Evolutionary conservation across 2,113 vertebrate species (phyloP).

Genomic region (Semicossyphus pulcher): DNA sequence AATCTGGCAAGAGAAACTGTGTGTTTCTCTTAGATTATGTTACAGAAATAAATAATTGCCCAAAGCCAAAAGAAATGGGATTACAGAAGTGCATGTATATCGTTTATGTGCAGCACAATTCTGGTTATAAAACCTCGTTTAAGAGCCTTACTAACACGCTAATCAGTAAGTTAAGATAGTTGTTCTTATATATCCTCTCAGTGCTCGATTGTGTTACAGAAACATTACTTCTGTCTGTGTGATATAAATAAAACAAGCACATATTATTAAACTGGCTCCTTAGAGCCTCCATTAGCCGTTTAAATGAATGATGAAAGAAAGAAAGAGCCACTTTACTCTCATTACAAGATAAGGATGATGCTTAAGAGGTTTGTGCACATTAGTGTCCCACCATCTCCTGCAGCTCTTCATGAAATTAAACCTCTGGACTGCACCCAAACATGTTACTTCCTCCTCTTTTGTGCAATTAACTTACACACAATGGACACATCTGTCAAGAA

Average conservation of each 20-base stretch:
- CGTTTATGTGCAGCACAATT: no score
- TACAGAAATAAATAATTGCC: no score
- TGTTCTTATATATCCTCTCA: no score
- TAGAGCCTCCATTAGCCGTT: neutral
- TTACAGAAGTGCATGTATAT: no score
- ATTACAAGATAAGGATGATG: constrained; percentile 1
- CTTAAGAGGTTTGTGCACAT: constrained; percentile 3
- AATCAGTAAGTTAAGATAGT: no score
- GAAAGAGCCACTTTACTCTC: constrained; percentile 13
- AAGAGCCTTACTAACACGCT: no score
- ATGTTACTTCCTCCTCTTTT: constrained; percentile 21
- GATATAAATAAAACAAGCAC: constrained; percentile 3
- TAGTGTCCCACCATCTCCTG: neutral
- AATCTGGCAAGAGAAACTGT: no score
- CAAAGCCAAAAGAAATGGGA: no score
- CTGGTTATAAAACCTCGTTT: no score
- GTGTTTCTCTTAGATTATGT: no score
- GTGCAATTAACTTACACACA: constrained; percentile 18
- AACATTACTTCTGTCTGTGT: neutral
- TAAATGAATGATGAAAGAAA: constrained; percentile 4
- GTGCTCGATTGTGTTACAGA: neutral
- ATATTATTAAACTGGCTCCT: neutral
- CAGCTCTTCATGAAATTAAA: constrained; percentile 11
- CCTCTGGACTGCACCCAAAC: constrained; percentile 28
- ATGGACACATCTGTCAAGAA: constrained; percentile 19